Evolutionary conservation across 1,140 invertebrate genomes (phyloP).

Genomic region (Melanaphis sacchari): DNA sequence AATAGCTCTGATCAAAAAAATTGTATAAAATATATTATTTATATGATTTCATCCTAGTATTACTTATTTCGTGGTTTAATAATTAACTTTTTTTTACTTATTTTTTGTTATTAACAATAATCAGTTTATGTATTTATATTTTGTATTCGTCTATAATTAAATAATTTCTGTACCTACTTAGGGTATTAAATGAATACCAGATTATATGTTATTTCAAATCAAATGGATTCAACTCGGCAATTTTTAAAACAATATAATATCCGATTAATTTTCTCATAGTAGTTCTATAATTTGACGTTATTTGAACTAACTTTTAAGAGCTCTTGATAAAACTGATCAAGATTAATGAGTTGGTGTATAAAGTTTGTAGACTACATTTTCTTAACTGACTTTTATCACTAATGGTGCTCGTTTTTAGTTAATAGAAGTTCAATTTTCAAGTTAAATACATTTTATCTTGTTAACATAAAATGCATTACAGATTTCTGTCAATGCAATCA

Average conservation of each 20-base stretch:
- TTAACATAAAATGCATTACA: conserved; percentile 36
- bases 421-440: conserved; percentile 38
- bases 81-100: background rate
- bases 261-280: background rate
- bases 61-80: background rate
- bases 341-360: conserved; percentile 30
- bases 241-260: background rate
- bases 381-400: conserved; percentile 16
- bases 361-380: conserved; percentile 5
- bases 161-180: background rate
- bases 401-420: conserved; percentile 8
- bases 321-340: conserved; percentile 33
- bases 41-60: background rate
- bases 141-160: background rate
- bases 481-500: background rate
- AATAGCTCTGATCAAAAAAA: background rate
- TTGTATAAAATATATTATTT: conserved; percentile 7
- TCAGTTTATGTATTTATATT: background rate
- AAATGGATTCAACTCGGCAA: background rate
- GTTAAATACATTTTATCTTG: conserved; percentile 29
- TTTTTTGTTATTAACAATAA: background rate
- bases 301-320: conserved; percentile 41
- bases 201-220: background rate
- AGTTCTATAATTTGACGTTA: conserved; percentile 14
- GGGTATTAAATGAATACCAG: background rate